Base-by-base conservation (phyloP, 2,888 invertebrate genomes). In the Pristionchus fissidentatus region DNA sequence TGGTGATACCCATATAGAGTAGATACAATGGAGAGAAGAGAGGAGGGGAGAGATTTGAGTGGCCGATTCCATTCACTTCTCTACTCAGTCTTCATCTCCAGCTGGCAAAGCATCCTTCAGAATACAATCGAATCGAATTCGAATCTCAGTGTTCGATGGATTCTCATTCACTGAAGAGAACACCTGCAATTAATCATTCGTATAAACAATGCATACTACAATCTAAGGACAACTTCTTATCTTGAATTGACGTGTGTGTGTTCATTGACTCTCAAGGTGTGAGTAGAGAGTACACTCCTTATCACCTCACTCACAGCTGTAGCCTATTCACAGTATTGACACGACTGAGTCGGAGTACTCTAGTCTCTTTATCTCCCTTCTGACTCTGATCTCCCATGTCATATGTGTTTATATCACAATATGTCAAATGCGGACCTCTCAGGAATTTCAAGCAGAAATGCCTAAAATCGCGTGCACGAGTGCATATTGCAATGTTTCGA, bases 71-170 rank as follows among this genome's bases (percentile, higher is more conserved):
- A 10, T 60, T 32, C 60, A 29, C 29, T 57, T 15, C 3, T 22
- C 57, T 57, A 5, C n/a, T 89, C 84, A 90, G 84, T 90, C 88
- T 57, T 99, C 98, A 94, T 99, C 99, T 35, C 99, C 98, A 60
- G 97, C 97, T 15, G 99, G 98, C 90, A 98, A 96, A 1, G 97
- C 97, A 93, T 99, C 99, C 94, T 98, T 98, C 92, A 99, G 94
- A 93, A 97, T 95, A 92, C 97, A 95, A 86, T 97, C 95, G 93
- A 97, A 98, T 93, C 97, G 97, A 3, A 99, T 95, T 91, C 97
- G 94, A 32, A 99, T 94, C 94, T 99, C 99, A 32, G 98, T 99
- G 66, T 90, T 89, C 19, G 89, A 84, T 26, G 89, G 86, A 66
- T 87, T 87, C 70, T 89, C 88, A 13, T 88, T 79, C 15, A 86